Evolutionary conservation across 37 sponge, comb jelly and placozoan species (phyloP).

Genomic region (Eunapius fragilis): DNA sequence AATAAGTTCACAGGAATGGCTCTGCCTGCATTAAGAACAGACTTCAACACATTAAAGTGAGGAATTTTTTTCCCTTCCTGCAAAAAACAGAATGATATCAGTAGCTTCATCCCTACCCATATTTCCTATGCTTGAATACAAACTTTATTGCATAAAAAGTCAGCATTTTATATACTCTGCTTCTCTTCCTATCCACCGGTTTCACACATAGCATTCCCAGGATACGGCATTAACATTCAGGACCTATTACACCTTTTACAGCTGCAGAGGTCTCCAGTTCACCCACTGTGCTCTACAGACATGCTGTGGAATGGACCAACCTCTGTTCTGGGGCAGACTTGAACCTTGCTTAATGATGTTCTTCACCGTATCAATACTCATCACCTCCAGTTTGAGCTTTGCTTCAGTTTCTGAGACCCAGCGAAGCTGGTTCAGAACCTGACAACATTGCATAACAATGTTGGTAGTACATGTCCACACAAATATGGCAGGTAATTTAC

Average conservation of each 20-base stretch:
- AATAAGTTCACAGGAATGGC: slow-evolving; percentile 49
- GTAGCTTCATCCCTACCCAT: too few relatives aligned
- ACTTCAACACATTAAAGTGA: slow-evolving; percentile 47
- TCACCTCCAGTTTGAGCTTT: slow-evolving; percentile 27
- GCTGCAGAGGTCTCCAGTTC: too few relatives aligned
- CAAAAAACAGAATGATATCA: neutral
- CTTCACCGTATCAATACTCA: slow-evolving; percentile 37
- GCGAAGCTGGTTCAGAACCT: slow-evolving; percentile 28
- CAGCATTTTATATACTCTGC: too few relatives aligned
- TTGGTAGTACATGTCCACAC: too few relatives aligned
- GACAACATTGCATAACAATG: neutral
- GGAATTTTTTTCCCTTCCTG: slow-evolving; percentile 51
- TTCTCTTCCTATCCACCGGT: too few relatives aligned
- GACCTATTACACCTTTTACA: slow-evolving; percentile 16
- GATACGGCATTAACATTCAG: too few relatives aligned
- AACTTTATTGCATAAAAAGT: too few relatives aligned
- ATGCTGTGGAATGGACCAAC: neutral
- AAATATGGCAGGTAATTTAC: slow-evolving; percentile 1
- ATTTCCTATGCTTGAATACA: too few relatives aligned
- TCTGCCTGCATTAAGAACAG: slow-evolving; percentile 28
- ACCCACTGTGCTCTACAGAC: too few relatives aligned
- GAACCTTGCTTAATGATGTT: slow-evolving; percentile 32
- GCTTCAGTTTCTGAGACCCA: slow-evolving; percentile 52
- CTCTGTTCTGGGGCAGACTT: slow-evolving; percentile 8
- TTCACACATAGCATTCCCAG: too few relatives aligned